These are phyloP conservation scores for Cyrtodaria siliqua DNA, from an alignment of 2,888 invertebrate genomes.

Conservation along the genomic window DNA sequence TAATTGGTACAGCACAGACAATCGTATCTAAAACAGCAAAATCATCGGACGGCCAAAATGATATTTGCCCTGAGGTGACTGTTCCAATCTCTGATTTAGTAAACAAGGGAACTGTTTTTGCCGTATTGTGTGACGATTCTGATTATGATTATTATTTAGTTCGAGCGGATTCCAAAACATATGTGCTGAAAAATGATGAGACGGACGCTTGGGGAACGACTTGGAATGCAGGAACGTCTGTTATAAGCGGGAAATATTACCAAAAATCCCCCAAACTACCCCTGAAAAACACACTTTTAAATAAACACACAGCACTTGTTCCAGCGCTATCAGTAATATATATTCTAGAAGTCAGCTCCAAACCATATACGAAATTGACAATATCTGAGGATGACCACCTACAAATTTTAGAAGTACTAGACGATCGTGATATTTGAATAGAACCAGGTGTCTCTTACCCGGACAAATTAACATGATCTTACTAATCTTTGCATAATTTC, in stretches of 20 bases:
- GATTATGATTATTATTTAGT: slow-evolving; percentile 29
- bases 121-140: slow-evolving; percentile 5
- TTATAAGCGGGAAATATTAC: slow-evolving; percentile 2
- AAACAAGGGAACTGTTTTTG: slow-evolving; percentile 3
- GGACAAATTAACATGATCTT: too few relatives aligned
- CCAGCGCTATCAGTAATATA: background rate
- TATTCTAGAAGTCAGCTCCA: background rate
- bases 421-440: too few relatives aligned
- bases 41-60: background rate
- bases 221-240: slow-evolving; percentile 8
- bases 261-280: background rate
- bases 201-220: slow-evolving; percentile 15
- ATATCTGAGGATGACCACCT: slow-evolving; percentile 4
- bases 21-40: slow-evolving; percentile 10
- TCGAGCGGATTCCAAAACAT: slow-evolving; percentile 3
- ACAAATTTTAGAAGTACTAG: background rate
- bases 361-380: background rate
- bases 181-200: background rate
- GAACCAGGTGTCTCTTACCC: too few relatives aligned
- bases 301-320: slow-evolving; percentile 6
- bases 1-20: background rate
- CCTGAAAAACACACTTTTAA: background rate
- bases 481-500: too few relatives aligned
- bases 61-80: background rate
- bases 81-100: background rate